Evolutionary conservation across 1,140 invertebrate species (phyloP).

Genomic region (Bombyx mandarina): DNA sequence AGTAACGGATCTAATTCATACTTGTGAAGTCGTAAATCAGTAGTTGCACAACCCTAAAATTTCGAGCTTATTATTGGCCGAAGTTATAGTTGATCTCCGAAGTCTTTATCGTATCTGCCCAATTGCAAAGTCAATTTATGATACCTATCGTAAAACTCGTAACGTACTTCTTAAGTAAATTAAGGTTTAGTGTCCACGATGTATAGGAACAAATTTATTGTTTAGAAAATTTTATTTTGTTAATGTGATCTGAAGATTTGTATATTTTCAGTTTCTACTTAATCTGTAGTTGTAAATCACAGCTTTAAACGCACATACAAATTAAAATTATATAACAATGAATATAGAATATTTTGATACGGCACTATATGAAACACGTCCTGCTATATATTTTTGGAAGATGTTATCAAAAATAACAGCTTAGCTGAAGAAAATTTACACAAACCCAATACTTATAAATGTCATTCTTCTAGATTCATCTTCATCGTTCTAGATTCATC

Average conservation of each 20-base stretch:
- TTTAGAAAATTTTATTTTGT: constrained; percentile 52
- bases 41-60: too few relatives aligned
- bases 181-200: constrained; percentile 21
- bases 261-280: constrained; percentile 16
- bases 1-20: too few relatives aligned
- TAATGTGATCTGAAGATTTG: constrained; percentile 61
- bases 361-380: constrained; percentile 51
- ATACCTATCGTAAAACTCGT: constrained; percentile 35
- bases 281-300: constrained; percentile 25
- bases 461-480: background rate
- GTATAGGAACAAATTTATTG: constrained; percentile 31
- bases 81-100: too few relatives aligned
- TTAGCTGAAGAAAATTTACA: too few relatives aligned
- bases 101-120: constrained; percentile 21
- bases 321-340: constrained; percentile 3
- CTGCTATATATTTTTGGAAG: constrained; percentile 58
- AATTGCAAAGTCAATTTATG: constrained; percentile 57
- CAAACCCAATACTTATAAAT: too few relatives aligned
- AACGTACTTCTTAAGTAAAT: constrained; percentile 49
- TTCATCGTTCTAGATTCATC: too few relatives aligned
- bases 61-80: too few relatives aligned
- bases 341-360: constrained; percentile 13
- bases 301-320: constrained; percentile 33
- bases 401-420: constrained; percentile 8
- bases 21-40: too few relatives aligned